Base-by-base conservation (phyloP, 2,797 vertebrate species). In the Eremophila alpestris region DNA sequence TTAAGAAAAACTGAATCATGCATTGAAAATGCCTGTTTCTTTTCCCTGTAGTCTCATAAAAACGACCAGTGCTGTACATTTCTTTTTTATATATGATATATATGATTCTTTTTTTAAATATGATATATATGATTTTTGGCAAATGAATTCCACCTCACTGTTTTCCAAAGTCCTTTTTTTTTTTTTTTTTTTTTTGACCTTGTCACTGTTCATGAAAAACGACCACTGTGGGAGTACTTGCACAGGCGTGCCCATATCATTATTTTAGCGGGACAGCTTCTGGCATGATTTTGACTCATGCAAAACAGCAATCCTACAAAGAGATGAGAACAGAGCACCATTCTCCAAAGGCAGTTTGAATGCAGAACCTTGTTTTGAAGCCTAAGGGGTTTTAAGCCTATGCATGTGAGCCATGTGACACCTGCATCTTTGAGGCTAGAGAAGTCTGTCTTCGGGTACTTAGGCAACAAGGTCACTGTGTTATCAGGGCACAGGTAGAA, bases 201-300 rank as follows among this genome's bases (percentile, higher is more conserved):
- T 48, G 13, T 49, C 1, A 1, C 17, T 45, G 11, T 10, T 70
- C 16, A 24, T 40, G 18, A 76, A 62, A 82, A 12, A 46, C 0
- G 0, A 36, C 32, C 10, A 36, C 30, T 36, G 24, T 49, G 34
- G 15, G 45, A 71, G 13, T 49, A 56, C 41, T 59, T 0, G 0
- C 10, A 49, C 10, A 27, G 11, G 12, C 1, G 3, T 16, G 67
- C 2, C 11, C 6, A 30, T 20, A 10, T 24, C 2, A 7, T 19
- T 46, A 36, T 48, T 77, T 82, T 13, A 89, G 29, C 2, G 29
- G 16, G 13, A 63, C 7, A 71, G 29, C 4, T 92, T 45, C 45
- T 32, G 29, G 13, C 32, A 52, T 4, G 10, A 36, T 62, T 77
- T 80, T 34, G 14, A 24, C 17, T 65, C 19, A 40, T 38, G 24